Conservation (phyloP, 2,113 vertebrate species). For the Dolichallabes microphthalmus region DNA sequence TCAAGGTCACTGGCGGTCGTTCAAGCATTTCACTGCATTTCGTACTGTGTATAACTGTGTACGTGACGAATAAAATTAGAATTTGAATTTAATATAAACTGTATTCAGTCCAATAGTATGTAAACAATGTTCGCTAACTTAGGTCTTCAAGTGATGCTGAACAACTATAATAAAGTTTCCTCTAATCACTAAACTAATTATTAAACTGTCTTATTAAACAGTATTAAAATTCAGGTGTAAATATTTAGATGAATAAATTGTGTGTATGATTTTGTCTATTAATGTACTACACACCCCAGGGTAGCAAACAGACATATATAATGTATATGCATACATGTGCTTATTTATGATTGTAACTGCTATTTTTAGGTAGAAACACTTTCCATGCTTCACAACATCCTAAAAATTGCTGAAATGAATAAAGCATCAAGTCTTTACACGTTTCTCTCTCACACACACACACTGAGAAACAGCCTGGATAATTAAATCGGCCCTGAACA, state of each 20-base stretch:
- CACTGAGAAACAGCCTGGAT: neutral
- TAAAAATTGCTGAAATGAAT: neutral
- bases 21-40: no score
- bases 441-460: neutral
- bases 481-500: slow-evolving; percentile 22
- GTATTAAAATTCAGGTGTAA: neutral
- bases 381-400: neutral
- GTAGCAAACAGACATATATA: neutral
- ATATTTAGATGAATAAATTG: neutral
- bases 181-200: no score
- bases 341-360: neutral
- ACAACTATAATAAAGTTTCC: neutral
- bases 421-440: neutral
- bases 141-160: neutral
- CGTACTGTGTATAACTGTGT: no score
- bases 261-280: no score
- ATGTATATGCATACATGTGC: neutral
- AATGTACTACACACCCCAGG: neutral
- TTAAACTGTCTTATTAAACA: no score
- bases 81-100: neutral
- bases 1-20: no score
- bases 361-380: neutral
- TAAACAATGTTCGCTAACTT: neutral
- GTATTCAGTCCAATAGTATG: neutral
- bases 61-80: no score